Conservation (phyloP, 2,797 vertebrate genomes). For the Acridotheres tristis region DNA sequence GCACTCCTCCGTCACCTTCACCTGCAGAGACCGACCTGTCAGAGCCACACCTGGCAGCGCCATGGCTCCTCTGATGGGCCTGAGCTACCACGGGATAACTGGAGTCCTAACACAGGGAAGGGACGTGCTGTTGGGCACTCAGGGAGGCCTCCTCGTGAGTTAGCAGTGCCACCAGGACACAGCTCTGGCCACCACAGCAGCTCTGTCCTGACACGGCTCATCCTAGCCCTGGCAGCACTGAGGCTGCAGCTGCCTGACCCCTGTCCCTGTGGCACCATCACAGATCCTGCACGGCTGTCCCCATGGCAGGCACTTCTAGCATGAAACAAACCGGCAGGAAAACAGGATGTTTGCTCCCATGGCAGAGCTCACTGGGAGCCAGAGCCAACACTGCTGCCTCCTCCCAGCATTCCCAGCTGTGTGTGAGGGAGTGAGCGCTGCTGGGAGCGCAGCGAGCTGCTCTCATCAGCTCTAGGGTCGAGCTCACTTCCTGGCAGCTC, state of each 20-base stretch:
- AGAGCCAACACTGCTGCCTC: neutral
- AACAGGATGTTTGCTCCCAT: constrained; percentile 42
- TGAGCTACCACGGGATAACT: fast-evolving
- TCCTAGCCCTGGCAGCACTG: neutral
- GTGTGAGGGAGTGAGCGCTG: neutral
- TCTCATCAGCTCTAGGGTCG: neutral
- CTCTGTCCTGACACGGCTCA: neutral
- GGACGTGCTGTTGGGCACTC: neutral
- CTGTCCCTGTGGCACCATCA: fast-evolving
- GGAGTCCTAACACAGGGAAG: fast-evolving
- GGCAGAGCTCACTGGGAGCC: neutral
- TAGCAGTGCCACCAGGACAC: neutral
- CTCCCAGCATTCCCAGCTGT: neutral
- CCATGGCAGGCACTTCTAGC: neutral
- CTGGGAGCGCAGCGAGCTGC: neutral
- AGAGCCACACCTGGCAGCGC: neutral
- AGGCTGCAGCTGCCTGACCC: neutral
- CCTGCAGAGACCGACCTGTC: constrained; percentile 69
- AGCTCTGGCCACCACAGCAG: neutral
- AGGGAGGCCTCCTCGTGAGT: neutral
- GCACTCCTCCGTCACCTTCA: constrained; percentile 93
- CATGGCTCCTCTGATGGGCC: fast-evolving
- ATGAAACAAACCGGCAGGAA: neutral
- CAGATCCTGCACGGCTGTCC: neutral
- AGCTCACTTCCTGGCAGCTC: neutral